Conservation (phyloP, 2,113 vertebrate genomes). For the Saimiri boliviensis region DNA sequence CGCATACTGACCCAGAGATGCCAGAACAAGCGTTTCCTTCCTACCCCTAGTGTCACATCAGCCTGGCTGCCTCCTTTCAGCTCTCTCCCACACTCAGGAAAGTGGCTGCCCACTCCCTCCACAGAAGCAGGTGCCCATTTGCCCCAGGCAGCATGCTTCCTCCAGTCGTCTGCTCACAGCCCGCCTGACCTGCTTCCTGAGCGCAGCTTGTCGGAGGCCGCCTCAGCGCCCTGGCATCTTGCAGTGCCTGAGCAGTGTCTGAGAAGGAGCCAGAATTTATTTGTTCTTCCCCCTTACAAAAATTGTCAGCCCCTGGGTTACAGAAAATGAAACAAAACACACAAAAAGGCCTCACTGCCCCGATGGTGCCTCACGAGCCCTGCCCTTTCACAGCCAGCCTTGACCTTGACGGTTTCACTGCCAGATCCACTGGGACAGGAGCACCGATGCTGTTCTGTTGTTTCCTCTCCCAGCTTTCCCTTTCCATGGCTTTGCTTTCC, state of each 20-base stretch:
- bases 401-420: background rate
- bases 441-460: background rate
- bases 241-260: background rate
- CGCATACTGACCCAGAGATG: background rate
- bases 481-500: constrained; percentile 14
- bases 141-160: background rate
- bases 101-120: background rate
- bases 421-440: background rate
- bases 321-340: background rate
- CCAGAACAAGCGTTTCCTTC: background rate
- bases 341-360: background rate
- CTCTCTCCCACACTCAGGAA: background rate
- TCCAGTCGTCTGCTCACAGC: background rate
- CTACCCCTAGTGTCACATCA: rapidly evolving
- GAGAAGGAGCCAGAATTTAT: background rate
- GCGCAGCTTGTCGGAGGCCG: background rate
- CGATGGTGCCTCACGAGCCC: background rate
- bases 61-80: background rate
- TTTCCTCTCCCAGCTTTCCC: constrained; percentile 45
- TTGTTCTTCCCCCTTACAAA: background rate
- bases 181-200: background rate
- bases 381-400: background rate
- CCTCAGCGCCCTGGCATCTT: rapidly evolving
- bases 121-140: background rate
- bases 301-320: background rate